phyloP scores from a whole-genome alignment of 1,140 invertebrate genomes.

The Aphelinus atriplicis region DNA sequence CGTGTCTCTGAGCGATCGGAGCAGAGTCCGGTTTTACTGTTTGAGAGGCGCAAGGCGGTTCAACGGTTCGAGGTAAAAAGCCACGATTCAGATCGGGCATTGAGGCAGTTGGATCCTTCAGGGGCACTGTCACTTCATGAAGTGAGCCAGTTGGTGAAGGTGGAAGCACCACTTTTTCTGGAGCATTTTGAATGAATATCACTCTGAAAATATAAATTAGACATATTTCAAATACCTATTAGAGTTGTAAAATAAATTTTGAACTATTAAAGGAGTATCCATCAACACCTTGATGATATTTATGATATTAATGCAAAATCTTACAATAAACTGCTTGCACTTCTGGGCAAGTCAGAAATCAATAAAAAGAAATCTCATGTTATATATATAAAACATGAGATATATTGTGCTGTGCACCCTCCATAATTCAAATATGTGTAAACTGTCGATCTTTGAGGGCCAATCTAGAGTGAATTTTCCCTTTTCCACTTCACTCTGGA shows the following conservation, averaged over 20 bases:
- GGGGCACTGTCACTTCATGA: constrained; percentile 55
- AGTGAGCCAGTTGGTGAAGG: constrained; percentile 66
- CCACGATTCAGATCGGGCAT: constrained; percentile 57
- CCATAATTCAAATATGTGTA: too few species aligned
- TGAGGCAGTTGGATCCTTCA: constrained; percentile 58
- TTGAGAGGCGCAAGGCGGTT: constrained; percentile 57
- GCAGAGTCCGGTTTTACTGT: constrained; percentile 52
- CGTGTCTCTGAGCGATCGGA: constrained; percentile 52
- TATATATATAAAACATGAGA: too few species aligned
- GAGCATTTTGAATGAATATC: constrained; percentile 90
- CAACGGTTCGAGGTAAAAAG: constrained; percentile 53
- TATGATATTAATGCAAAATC: neutral
- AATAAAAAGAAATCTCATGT: too few species aligned
- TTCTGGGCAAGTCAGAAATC: too few species aligned
- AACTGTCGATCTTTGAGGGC: too few species aligned
- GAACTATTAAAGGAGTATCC: neutral
- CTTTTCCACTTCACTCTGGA: too few species aligned
- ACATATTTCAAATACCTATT: neutral
- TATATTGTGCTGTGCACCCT: too few species aligned
- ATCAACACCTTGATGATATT: neutral
- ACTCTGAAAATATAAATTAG: constrained; percentile 69
- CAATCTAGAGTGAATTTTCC: too few species aligned
- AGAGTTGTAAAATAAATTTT: neutral
- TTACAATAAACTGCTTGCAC: too few species aligned
- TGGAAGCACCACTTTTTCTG: constrained; percentile 74